Percentiles rank a stretch among this genome's conserved stretches.
These are phyloP conservation scores for Crematogaster levior DNA, from an alignment of 2,888 invertebrate genomes.

Conservation along the genomic window DNA sequence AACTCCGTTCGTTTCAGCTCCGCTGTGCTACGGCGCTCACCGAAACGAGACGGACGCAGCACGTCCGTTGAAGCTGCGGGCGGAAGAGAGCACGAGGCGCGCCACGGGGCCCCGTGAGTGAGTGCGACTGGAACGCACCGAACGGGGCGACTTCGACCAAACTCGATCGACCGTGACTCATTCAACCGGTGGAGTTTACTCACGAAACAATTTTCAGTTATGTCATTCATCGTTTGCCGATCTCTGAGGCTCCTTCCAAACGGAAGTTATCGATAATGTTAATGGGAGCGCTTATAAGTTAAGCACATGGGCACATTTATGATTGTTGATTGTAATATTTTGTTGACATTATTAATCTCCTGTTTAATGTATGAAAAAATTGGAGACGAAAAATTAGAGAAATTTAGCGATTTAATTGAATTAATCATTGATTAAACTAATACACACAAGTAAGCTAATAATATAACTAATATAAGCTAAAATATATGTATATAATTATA, in stretches of 20 bases:
- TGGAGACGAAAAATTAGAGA: too few relatives aligned
- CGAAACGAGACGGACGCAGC: neutral
- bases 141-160: neutral
- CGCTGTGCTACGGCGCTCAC: neutral
- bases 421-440: too few relatives aligned
- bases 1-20: neutral
- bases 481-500: too few relatives aligned
- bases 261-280: neutral
- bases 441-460: too few relatives aligned
- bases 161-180: neutral
- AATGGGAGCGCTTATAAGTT: neutral
- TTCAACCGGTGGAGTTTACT: neutral
- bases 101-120: too few relatives aligned
- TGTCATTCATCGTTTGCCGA: neutral
- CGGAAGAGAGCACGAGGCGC: neutral
- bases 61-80: neutral
- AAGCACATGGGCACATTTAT: neutral
- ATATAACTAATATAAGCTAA: too few relatives aligned
- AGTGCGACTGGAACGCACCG: neutral
- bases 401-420: too few relatives aligned
- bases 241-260: neutral
- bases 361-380: too few relatives aligned
- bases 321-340: neutral
- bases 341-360: neutral
- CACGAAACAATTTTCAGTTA: neutral